phyloP scores from a whole-genome alignment of 2,113 vertebrate species.

The Redunca redunca region DNA sequence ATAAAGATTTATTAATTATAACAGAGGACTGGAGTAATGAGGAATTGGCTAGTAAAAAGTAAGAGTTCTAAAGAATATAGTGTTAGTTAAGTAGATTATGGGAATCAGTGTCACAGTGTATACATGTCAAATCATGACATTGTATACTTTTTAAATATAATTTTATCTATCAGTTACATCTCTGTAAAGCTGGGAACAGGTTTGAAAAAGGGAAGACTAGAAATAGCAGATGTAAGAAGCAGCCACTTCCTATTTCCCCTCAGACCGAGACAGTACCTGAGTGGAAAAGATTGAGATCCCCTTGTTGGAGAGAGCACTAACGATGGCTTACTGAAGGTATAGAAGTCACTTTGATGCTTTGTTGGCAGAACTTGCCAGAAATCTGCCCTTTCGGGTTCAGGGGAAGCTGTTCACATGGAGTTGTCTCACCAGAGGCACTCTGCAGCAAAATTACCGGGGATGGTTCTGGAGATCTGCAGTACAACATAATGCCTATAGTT shows the following conservation, averaged over 20 bases:
- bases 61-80: background rate
- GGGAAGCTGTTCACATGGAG: background rate
- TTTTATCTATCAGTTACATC: background rate
- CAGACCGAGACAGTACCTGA: background rate
- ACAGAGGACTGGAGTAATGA: background rate
- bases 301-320: background rate
- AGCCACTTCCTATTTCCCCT: background rate
- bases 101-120: background rate
- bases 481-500: background rate
- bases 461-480: background rate
- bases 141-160: background rate
- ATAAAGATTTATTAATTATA: background rate
- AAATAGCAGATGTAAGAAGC: background rate
- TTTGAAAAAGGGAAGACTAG: background rate
- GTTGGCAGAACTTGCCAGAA: background rate
- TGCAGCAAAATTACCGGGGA: background rate
- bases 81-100: background rate
- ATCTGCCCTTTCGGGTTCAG: background rate
- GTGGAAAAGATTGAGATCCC: background rate
- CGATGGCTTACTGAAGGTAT: background rate
- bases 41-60: background rate
- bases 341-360: background rate
- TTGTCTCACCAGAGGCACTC: background rate
- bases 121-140: background rate
- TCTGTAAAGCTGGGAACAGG: background rate